Base-by-base conservation (phyloP, 2,113 vertebrate genomes). In the Calidris pygmaea region DNA sequence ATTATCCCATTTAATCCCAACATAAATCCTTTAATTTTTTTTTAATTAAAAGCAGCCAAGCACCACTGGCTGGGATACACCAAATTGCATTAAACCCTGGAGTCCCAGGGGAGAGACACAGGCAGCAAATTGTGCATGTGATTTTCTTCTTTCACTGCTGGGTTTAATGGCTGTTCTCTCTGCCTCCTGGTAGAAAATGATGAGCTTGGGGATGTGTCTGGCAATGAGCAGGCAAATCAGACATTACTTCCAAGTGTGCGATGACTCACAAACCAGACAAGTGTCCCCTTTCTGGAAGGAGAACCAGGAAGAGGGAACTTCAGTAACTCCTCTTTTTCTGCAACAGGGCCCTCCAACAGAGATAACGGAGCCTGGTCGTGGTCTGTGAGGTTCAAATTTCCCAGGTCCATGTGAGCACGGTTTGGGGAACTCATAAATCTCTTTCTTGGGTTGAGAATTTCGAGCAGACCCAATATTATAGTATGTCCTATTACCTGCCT, bases 11-110 rank as follows among this genome's bases (percentile, higher is more conserved):
- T 97, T 97, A 97, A 97, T 97, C 96, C 96, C 89, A 96, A 93
- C 95, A 97, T 96, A 97, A 97, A 97, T 97, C 97, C 96, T 97
- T 96, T 97, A 97, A 97, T 93, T 97, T 97, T 97, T 96, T 97
- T 97, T 97, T 97, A 97, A 97, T 97, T 97, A 97, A 97, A 97
- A 97, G 97, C 91, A 93, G 74, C 85, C 87, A 96, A 95, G 95
- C 92, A 95, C 95, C 96, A 94, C 85, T 5, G 91, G 83, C 90
- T 94, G 85, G 94, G 82, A 89, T 90, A 71, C 76, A 91, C 94
- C 91, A 95, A 95, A 95, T 84, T 93, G 87, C 85, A 91, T 96
- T 96, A 97, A 96, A 91, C 80, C 62, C 75, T 78, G 22, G 52
- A 76, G 78, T 88, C 92, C 83, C 60, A 90, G 24, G 71, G 91